Conservation (phyloP, 1,140 invertebrate species). For the Aphis gossypii region DNA sequence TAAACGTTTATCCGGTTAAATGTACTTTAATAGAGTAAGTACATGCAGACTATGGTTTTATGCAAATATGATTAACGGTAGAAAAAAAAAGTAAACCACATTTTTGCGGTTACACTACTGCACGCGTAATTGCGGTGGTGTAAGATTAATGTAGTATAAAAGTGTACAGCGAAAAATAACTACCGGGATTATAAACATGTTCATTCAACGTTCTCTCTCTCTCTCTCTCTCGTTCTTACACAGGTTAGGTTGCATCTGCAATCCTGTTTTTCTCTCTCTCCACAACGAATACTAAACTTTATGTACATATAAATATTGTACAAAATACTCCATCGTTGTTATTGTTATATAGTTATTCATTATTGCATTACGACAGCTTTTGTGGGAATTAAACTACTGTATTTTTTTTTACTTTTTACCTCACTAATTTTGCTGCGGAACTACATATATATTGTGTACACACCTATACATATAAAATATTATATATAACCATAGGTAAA, state of each 20-base stretch:
- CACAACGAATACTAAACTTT: not conserved
- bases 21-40: conserved; percentile 27
- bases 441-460: not conserved
- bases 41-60: not conserved
- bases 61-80: conserved; percentile 47
- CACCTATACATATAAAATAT: not conserved
- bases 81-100: conserved; percentile 36
- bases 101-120: conserved; percentile 38
- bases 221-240: not conserved
- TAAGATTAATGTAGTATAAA: conserved; percentile 21
- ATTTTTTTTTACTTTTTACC: not conserved
- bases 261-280: not conserved
- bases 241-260: not conserved
- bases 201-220: not conserved
- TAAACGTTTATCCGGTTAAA: conserved; percentile 45
- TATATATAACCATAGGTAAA: too few species aligned
- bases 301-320: not conserved
- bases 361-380: not conserved
- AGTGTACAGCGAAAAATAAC: not conserved
- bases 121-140: conserved; percentile 30
- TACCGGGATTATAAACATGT: conserved; percentile 22
- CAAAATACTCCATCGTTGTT: not conserved
- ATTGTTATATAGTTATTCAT: not conserved
- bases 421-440: not conserved
- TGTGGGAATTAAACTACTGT: not conserved